Percentiles rank a stretch among this genome's conserved stretches.
Conservation (phyloP, 92 coral and sea anemone genomes). For the Heliopora coerulea region DNA sequence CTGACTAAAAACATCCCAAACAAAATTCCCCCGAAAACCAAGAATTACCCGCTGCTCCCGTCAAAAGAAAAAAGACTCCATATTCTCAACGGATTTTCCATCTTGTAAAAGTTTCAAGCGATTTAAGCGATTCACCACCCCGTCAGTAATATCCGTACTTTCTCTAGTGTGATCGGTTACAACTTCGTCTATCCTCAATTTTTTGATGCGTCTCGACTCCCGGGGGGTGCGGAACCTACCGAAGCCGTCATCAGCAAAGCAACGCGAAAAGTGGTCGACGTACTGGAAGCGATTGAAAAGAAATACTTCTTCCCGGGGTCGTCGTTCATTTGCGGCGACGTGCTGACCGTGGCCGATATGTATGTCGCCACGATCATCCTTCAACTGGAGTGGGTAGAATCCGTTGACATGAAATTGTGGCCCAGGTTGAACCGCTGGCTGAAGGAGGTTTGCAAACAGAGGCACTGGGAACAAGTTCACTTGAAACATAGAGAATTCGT, state of each 20-base stretch:
- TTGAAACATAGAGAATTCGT: constrained; percentile 65
- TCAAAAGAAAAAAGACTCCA: too few species aligned
- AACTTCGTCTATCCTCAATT: constrained; percentile 79
- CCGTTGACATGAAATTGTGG: constrained; percentile 68
- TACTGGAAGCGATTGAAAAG: constrained; percentile 64
- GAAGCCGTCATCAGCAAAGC: constrained; percentile 67
- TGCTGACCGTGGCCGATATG: constrained; percentile 70
- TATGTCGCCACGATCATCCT: constrained; percentile 74
- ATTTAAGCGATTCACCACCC: not conserved
- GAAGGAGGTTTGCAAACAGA: constrained; percentile 66
- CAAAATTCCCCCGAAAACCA: too few species aligned
- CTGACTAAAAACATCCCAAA: too few species aligned
- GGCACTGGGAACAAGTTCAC: constrained; percentile 70
- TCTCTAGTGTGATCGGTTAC: constrained; percentile 70
- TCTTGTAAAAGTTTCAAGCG: too few species aligned
- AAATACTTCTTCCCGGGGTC: constrained; percentile 52
- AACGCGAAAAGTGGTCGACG: constrained; percentile 63
- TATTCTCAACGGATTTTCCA: too few species aligned
- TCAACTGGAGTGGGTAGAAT: constrained; percentile 82
- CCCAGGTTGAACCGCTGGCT: constrained; percentile 72
- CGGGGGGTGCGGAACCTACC: constrained; percentile 60
- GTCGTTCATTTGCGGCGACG: constrained; percentile 71
- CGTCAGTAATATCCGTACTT: not conserved
- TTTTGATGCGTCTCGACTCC: constrained; percentile 69
- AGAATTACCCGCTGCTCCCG: too few species aligned